A percentile compares a stretch with the other conserved stretches of the same genome.
phyloP scores from a whole-genome alignment of 2,113 vertebrate genomes.

The Talpa occidentalis region DNA sequence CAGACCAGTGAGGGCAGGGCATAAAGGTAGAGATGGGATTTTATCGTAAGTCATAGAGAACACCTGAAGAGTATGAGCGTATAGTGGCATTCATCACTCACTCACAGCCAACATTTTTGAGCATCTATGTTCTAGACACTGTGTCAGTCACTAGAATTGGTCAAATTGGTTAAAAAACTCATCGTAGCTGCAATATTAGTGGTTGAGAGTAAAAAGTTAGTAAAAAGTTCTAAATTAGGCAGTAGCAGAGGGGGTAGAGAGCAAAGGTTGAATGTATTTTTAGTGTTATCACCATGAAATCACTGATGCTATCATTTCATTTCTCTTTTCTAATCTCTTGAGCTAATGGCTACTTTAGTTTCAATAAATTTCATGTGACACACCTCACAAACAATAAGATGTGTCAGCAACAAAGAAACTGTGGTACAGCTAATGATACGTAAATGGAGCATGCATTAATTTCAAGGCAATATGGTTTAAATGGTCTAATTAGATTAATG shows the following conservation, averaged over 20 bases:
- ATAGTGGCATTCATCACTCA: neutral
- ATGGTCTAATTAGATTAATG: neutral
- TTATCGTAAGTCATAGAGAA: neutral
- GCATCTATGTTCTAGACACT: neutral
- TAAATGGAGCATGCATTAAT: neutral
- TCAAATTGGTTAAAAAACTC: neutral
- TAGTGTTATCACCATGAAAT: neutral
- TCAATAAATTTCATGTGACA: neutral
- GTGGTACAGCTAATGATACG: neutral
- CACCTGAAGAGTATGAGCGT: neutral
- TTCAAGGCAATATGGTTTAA: neutral
- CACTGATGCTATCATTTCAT: neutral
- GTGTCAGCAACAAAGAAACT: neutral
- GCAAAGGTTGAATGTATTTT: neutral
- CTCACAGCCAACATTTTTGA: neutral
- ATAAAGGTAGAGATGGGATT: no score
- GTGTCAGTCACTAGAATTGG: neutral
- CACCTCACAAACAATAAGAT: neutral
- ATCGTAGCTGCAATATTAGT: no score
- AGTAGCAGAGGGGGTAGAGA: neutral
- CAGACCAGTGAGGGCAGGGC: neutral
- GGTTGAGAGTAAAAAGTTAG: no score
- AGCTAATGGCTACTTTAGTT: neutral
- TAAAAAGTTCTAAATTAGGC: neutral
- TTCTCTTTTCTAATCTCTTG: neutral